Evolutionary conservation across 2,113 vertebrate genomes (phyloP), one percentile per base, ranked within the genome.

Genomic region (Columba livia): DNA sequence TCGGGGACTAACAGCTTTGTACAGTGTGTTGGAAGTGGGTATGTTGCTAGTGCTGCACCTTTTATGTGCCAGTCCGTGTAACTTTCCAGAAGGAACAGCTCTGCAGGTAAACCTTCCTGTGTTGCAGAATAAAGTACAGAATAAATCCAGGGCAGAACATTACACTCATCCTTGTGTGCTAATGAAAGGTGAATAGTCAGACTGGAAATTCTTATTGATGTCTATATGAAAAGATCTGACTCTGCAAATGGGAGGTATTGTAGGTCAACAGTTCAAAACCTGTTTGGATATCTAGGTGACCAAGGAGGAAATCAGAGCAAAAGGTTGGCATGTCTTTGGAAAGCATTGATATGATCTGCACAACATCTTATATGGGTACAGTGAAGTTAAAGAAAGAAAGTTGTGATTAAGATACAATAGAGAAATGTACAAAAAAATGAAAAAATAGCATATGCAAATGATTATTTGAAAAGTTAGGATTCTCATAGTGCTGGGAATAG

Each of bases 291-390:
- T 12, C 56, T 73, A 40, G 56, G 56, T 83, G 88, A 58, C 51
- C 82, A 44, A 71, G 53, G 58, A 54, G 71, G 70, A 80, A 87
- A 90, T 26, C 47, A 62, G 66, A 89, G 69, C 88, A 93, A 89
- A 94, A 89, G 60, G 42, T 7, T 92, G 80, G 53, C 83, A 50
- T 84, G 69, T 48, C 88, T 96, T 96, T 92, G 85, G 85, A n/a
- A 94, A 82, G 77, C 19, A 4, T 14, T 56, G 69, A 5, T 70
- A 32, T 67, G 90, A 91, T 88, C 81, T 97, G 91, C 82, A 91
- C 47, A 12, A 72, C 60, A 60, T 38, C 51, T 93, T 51, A 32
- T 15, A n/a, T 0, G 26, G 57, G 50, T 10, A 86, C 61, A 74
- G 60, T 58, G 85, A 66, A 71, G 75, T 20, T 14, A 28, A 38